Evolutionary conservation across 2,888 invertebrate species (phyloP).

Genomic region (Anarsia innoxiella): DNA sequence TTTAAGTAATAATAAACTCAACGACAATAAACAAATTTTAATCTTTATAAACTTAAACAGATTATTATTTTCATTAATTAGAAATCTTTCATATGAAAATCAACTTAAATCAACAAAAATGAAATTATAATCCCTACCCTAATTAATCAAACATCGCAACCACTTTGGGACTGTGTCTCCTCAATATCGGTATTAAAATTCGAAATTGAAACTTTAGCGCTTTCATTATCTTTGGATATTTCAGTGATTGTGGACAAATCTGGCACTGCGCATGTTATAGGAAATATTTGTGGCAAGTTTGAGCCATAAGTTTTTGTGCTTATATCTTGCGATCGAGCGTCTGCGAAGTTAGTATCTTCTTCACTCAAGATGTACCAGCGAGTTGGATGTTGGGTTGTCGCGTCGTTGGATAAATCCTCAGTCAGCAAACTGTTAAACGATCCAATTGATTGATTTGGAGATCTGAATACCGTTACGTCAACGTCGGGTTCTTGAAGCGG

Average conservation of each 20-base stretch:
- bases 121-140: no score
- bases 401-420: constrained; percentile 48
- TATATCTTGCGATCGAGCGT: constrained; percentile 11
- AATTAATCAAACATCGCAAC: no score
- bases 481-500: no score
- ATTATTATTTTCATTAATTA: no score
- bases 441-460: no score
- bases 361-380: constrained; percentile 59
- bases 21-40: no score
- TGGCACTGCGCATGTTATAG: constrained; percentile 51
- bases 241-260: constrained; percentile 61
- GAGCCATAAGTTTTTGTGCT: constrained; percentile 19
- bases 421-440: constrained; percentile 47
- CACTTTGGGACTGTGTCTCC: constrained; percentile 19
- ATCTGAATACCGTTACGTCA: no score
- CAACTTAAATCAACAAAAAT: no score
- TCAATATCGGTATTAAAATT: constrained; percentile 17
- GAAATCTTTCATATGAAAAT: no score
- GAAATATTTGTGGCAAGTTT: constrained; percentile 51
- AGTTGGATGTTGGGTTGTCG: constrained; percentile 9
- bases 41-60: no score
- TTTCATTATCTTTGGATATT: constrained; percentile 45
- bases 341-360: constrained; percentile 39
- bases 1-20: no score
- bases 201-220: constrained; percentile 30